Evolutionary conservation across 2,113 vertebrate genomes (phyloP).

Genomic region (Cacatua alba): DNA sequence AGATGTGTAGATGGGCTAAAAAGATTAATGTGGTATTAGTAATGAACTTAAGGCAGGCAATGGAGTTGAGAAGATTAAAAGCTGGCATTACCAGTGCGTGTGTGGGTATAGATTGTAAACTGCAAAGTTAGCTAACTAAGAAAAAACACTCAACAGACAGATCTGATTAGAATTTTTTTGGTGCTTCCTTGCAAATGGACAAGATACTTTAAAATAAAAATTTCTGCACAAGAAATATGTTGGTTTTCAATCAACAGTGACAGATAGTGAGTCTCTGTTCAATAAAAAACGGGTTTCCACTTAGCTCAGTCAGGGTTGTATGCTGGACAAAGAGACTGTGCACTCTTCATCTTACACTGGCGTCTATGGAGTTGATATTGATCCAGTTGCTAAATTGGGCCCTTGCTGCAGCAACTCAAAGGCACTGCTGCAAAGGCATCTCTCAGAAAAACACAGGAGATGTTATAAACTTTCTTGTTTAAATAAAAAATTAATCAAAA

Average conservation of each 20-base stretch:
- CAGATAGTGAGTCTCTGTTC: background rate
- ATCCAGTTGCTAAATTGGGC: background rate
- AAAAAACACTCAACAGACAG: background rate
- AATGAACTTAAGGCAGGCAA: background rate
- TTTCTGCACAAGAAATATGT: background rate
- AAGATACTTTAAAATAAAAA: background rate
- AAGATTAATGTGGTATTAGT: background rate
- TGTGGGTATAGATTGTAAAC: background rate
- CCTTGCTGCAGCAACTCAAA: background rate
- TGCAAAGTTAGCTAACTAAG: background rate
- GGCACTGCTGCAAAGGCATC: background rate
- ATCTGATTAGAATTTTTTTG: background rate
- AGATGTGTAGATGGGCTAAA: background rate
- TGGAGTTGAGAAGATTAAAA: background rate
- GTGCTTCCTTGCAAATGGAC: background rate
- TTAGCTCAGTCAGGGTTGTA: background rate
- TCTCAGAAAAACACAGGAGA: background rate
- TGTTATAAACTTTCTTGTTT: background rate
- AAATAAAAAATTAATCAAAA: background rate
- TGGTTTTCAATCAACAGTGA: background rate
- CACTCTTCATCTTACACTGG: background rate
- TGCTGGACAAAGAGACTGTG: background rate
- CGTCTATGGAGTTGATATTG: rapidly evolving
- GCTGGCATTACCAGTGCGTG: background rate
- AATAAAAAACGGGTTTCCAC: background rate